phyloP scores from a whole-genome alignment of 2,888 invertebrate species.

The Sinohyriopsis cumingii region DNA sequence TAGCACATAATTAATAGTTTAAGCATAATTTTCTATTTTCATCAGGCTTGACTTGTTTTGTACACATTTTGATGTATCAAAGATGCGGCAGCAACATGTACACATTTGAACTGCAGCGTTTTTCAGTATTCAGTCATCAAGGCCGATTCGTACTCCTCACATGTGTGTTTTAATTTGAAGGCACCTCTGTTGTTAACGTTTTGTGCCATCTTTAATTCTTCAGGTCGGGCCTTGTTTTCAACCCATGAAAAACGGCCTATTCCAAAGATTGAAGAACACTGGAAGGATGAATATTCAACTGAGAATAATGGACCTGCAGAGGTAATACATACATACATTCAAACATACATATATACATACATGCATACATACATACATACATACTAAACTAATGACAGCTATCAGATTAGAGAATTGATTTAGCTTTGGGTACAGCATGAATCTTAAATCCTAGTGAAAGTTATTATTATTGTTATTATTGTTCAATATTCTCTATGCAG shows the following conservation, averaged over 20 bases:
- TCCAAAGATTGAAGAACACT: conserved; percentile 43
- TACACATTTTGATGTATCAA: too few relatives aligned
- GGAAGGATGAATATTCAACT: conserved; percentile 43
- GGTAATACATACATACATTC: conserved; percentile 5
- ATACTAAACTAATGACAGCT: neutral
- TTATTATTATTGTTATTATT: too few relatives aligned
- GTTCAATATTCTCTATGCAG: too few relatives aligned
- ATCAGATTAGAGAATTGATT: neutral
- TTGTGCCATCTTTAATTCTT: neutral
- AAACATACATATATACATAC: neutral
- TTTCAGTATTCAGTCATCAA: neutral
- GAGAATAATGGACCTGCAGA: conserved; percentile 22
- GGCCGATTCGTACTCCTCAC: neutral
- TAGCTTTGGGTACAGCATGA: neutral
- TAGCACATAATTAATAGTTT: too few relatives aligned
- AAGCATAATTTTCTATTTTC: too few relatives aligned
- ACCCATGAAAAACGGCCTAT: conserved; percentile 43
- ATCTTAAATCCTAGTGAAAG: too few relatives aligned
- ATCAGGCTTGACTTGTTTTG: too few relatives aligned
- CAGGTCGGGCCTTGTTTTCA: conserved; percentile 55
- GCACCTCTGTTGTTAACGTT: neutral
- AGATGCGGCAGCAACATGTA: neutral
- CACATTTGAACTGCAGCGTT: neutral
- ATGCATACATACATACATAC: neutral
- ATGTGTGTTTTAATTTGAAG: neutral